Percentiles rank a stretch among this genome's conserved stretches.
Conservation (phyloP, 2,113 vertebrate species). For the Cynopterus brachyotis region DNA sequence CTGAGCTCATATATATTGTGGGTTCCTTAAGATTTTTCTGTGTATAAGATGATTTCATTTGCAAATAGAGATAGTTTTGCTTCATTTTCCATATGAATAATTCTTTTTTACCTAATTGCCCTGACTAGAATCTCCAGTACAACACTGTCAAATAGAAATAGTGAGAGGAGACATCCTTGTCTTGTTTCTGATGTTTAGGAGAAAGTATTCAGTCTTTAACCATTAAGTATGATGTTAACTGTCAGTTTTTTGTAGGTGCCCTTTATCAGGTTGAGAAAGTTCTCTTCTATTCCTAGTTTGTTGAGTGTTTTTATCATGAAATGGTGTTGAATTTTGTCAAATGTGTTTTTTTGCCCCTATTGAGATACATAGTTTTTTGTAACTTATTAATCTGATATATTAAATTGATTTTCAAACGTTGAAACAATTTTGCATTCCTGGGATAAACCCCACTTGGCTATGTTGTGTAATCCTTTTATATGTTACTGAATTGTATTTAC, state of each 20-base stretch:
- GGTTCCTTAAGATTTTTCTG: slow-evolving; percentile 36
- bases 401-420: background rate
- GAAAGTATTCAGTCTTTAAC: slow-evolving; percentile 25
- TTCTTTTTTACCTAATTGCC: background rate
- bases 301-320: slow-evolving; percentile 36
- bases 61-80: background rate
- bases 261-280: slow-evolving; percentile 32
- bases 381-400: background rate
- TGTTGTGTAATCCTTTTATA: slow-evolving; percentile 8
- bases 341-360: background rate
- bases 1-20: background rate
- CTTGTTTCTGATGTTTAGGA: background rate
- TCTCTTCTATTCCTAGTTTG: slow-evolving; percentile 17
- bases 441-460: background rate
- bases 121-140: background rate
- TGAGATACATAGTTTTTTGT: slow-evolving; percentile 13
- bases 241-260: background rate
- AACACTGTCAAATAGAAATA: background rate
- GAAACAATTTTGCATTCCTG: slow-evolving; percentile 1
- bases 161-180: background rate
- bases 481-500: slow-evolving; percentile 17
- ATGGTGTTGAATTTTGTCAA: background rate
- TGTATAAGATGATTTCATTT: slow-evolving; percentile 1
- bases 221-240: slow-evolving; percentile 3
- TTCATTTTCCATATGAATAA: background rate